Conservation (phyloP, 1,140 invertebrate species). For the Chironomus tepperi region DNA sequence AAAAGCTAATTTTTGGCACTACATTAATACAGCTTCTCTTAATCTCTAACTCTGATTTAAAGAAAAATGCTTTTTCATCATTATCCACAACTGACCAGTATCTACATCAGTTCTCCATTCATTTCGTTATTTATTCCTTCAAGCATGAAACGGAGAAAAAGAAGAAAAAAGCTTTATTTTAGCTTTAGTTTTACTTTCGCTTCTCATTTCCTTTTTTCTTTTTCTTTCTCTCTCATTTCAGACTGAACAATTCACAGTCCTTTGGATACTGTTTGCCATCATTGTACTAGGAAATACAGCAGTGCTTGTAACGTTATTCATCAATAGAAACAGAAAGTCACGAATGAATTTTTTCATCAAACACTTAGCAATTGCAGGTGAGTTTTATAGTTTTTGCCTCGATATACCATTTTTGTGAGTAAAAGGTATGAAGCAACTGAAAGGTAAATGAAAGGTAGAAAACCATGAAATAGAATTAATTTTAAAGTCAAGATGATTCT, state of each 20-base stretch:
- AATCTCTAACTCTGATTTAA: too few relatives aligned
- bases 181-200: neutral
- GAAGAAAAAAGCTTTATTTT: too few relatives aligned
- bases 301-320: conserved; percentile 71
- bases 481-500: neutral
- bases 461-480: too few relatives aligned
- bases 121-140: too few relatives aligned
- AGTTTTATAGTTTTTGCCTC: conserved; percentile 33
- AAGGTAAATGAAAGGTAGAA: too few relatives aligned
- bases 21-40: too few relatives aligned
- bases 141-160: too few relatives aligned
- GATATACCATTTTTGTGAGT: neutral
- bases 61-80: too few relatives aligned
- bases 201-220: neutral
- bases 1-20: too few relatives aligned
- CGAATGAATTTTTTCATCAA: conserved; percentile 96
- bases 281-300: conserved; percentile 84
- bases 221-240: conserved; percentile 47
- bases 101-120: too few relatives aligned
- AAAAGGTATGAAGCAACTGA: neutral
- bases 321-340: conserved; percentile 80
- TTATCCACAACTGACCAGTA: too few relatives aligned
- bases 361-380: conserved; percentile 85
- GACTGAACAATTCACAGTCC: conserved; percentile 80
- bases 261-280: conserved; percentile 78